These are phyloP conservation scores for Gisinianus flammeolus DNA, from an alignment of 2,888 invertebrate genomes.

Conservation along the genomic window DNA sequence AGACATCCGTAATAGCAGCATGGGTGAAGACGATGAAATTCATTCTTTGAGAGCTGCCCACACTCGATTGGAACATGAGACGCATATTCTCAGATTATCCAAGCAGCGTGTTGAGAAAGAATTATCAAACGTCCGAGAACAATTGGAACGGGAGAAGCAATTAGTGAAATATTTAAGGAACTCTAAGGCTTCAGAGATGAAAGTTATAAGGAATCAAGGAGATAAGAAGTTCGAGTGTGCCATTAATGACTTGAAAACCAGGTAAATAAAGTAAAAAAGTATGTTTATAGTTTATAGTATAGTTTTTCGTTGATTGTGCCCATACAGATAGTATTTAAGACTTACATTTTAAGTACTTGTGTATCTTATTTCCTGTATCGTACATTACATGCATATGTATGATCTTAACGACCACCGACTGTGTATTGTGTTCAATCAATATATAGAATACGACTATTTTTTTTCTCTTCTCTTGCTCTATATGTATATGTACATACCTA, in stretches of 20 bases:
- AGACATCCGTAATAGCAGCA: background rate
- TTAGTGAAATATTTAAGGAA: slow-evolving; percentile 33
- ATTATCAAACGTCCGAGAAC: slow-evolving; percentile 37
- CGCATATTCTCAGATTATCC: slow-evolving; percentile 39
- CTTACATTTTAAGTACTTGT: background rate
- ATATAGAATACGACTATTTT: background rate
- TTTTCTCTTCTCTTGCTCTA: background rate
- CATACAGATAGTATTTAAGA: background rate
- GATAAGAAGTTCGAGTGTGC: slow-evolving; percentile 40
- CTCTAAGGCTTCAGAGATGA: slow-evolving; percentile 28
- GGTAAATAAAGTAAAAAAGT: slow-evolving; percentile 26
- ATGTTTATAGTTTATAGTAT: background rate
- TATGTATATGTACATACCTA: background rate
- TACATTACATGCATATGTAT: background rate
- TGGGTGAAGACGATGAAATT: slow-evolving; percentile 45
- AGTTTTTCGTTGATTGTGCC: background rate
- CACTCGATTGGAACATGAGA: slow-evolving; percentile 50
- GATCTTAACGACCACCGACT: slow-evolving; percentile 23
- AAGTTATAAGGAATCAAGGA: slow-evolving; percentile 35
- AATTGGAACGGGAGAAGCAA: slow-evolving; percentile 41
- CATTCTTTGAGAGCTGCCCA: slow-evolving; percentile 47
- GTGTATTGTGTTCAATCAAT: slow-evolving; percentile 1
- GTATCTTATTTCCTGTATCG: background rate
- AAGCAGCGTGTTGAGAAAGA: slow-evolving; percentile 48
- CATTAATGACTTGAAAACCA: slow-evolving; percentile 43